Evolutionary conservation across 2,797 vertebrate species (phyloP).

Genomic region (Rhyacichthys aspro): DNA sequence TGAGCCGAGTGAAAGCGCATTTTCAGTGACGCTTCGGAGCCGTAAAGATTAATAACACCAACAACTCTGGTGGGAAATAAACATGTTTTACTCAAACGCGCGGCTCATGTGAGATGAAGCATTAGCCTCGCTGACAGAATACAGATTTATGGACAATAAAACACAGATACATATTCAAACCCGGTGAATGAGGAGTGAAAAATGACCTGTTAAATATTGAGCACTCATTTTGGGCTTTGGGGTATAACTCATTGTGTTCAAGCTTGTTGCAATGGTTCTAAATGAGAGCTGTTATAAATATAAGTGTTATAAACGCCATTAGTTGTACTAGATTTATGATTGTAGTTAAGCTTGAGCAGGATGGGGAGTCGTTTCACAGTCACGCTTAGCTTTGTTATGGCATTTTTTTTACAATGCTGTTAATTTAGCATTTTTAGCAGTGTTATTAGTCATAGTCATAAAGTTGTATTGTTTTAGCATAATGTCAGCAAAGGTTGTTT

Average conservation of each 20-base stretch:
- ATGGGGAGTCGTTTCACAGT: too few species aligned
- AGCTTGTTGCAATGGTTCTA: neutral
- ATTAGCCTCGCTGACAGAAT: slow-evolving; percentile 30
- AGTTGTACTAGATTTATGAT: neutral
- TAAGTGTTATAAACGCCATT: neutral
- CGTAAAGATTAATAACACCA: slow-evolving; percentile 51
- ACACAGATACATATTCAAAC: slow-evolving; percentile 19
- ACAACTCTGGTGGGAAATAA: slow-evolving; percentile 50
- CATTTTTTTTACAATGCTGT: too few species aligned
- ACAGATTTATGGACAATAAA: slow-evolving; percentile 35
- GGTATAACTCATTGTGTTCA: neutral
- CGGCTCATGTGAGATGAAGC: slow-evolving; percentile 26
- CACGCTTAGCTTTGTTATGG: too few species aligned
- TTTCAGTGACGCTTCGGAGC: slow-evolving; percentile 35
- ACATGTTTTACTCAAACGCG: slow-evolving; percentile 32
- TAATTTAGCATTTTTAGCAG: too few species aligned
- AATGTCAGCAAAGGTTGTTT: too few species aligned
- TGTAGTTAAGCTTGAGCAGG: neutral
- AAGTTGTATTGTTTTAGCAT: too few species aligned
- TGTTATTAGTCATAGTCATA: too few species aligned
- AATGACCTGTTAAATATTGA: slow-evolving; percentile 8
- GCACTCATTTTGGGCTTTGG: neutral
- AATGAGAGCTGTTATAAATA: neutral
- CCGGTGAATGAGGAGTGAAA: neutral
- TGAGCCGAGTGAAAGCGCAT: slow-evolving; percentile 26